Base-by-base conservation (phyloP, 2,888 invertebrate genomes). In the Harmothoe impar region DNA sequence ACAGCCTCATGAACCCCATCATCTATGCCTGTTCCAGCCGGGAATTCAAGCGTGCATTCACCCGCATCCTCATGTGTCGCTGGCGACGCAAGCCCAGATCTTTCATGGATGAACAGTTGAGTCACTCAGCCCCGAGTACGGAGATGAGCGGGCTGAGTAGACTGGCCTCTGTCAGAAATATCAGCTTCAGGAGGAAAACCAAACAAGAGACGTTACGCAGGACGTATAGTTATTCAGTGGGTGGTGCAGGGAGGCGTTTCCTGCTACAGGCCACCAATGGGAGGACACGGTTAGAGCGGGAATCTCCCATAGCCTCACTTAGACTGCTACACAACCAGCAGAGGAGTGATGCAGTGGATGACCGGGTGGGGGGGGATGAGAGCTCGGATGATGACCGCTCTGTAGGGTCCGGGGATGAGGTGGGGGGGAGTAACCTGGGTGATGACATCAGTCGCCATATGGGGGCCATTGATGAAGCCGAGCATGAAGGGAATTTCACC, bases 1-100 rank as follows among this genome's bases (percentile, higher is more conserved):
- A 97, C 96, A 92, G 91, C 81, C 91, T 91, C 81, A 93, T 93
- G 93, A 97, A 97, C 94, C 97, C 97, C 0, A 96, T 97, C 88
- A 97, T 97, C 92, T 97, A 97, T 95, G 97, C 97, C 33, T 92
- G 97, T 95, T 92, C 97, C 94, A 93, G 96, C 85, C 94, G 96
- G 33, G 96, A 96, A 92, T 96, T 96, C 93, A 96, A 96, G 91
- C 93, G 96, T 91, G 96, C 96, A 89, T 96, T 96, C 94, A 94
- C 94, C 23, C 93, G 95, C 7, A 95, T 96, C 81, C 94, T 96
- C 23, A 95, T 95, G 91, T 94, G 96, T 81, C 81, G 68, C 10
- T 91, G 78, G 88, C 68, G 90, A 33, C 29, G 90, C 0, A 72
- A 77, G n/a, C 90, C 90, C 0, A n/a, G 90, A 3, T 54, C 85